A percentile compares a stretch with the other conserved stretches of the same genome.
These are phyloP conservation scores for Pedionomus torquatus DNA, from an alignment of 2,113 vertebrate species.

Conservation along the genomic window DNA sequence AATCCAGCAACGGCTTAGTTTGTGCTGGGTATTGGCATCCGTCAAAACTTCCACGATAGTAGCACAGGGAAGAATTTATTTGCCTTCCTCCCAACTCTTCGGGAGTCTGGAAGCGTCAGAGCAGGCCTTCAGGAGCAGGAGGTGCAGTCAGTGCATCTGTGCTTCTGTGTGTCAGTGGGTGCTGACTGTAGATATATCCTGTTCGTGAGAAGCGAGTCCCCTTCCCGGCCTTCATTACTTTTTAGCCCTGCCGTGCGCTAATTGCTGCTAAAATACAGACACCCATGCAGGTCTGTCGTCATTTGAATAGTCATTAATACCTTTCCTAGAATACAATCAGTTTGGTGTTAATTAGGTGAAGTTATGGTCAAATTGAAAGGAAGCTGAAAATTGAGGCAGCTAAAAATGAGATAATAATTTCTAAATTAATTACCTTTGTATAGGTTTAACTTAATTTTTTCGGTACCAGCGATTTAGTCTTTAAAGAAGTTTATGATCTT, in stretches of 20 bases:
- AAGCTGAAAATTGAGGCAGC: background rate
- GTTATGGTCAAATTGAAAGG: background rate
- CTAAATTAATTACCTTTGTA: slow-evolving; percentile 18
- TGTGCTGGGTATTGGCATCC: background rate
- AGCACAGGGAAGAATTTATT: background rate
- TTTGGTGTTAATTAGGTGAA: slow-evolving; percentile 37
- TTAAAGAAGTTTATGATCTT: background rate
- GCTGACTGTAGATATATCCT: background rate
- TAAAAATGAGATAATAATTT: slow-evolving; percentile 24
- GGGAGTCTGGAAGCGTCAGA: background rate
- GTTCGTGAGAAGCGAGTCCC: background rate
- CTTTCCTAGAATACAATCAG: background rate
- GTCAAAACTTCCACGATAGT: background rate
- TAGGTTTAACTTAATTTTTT: slow-evolving; percentile 12
- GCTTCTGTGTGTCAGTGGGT: background rate
- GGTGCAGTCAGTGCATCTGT: background rate
- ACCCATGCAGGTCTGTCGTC: background rate
- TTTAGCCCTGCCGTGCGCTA: background rate
- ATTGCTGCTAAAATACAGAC: background rate
- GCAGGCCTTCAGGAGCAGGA: background rate
- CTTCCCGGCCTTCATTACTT: background rate
- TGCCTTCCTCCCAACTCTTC: background rate
- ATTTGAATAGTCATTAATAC: background rate
- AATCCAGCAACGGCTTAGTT: background rate
- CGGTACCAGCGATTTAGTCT: background rate